Conservation (phyloP, 2,797 vertebrate species). For the Lutjanus argentimaculatus region DNA sequence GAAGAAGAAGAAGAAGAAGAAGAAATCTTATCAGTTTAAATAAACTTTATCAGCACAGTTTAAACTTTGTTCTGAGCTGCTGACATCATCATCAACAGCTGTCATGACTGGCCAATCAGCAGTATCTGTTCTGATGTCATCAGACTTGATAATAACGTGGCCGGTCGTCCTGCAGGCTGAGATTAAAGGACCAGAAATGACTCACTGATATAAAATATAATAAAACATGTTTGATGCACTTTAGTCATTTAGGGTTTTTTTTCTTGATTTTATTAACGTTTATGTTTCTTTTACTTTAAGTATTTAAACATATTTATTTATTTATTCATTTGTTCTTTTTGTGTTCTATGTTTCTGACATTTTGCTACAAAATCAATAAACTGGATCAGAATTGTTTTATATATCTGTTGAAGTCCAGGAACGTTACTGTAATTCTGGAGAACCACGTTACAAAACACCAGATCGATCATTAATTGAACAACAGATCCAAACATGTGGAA, state of each 20-base stretch:
- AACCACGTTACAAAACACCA: too few species aligned
- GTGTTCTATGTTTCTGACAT: neutral
- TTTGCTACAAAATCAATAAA: neutral
- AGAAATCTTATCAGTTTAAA: too few species aligned
- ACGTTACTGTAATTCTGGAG: too few species aligned
- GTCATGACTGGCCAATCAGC: constrained; percentile 4
- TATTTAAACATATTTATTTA: too few species aligned
- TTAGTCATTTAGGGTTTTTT: neutral
- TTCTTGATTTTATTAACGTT: neutral
- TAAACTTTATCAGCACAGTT: neutral
- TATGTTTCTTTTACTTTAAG: too few species aligned
- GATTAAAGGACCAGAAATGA: neutral
- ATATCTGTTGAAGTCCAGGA: too few species aligned
- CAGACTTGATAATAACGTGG: neutral
- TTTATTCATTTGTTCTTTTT: too few species aligned
- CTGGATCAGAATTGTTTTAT: too few species aligned
- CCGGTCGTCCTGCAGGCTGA: neutral
- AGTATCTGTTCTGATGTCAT: neutral
- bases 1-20: too few species aligned
- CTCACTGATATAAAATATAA: too few species aligned
- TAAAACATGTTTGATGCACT: neutral
- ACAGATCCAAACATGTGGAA: too few species aligned
- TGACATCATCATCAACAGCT: neutral
- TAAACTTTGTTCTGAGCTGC: neutral
- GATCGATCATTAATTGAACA: too few species aligned